Evolutionary conservation across 2,797 vertebrate genomes (phyloP), one percentile per base, ranked within the genome.

Genomic region (Neopelma chrysocephalum): DNA sequence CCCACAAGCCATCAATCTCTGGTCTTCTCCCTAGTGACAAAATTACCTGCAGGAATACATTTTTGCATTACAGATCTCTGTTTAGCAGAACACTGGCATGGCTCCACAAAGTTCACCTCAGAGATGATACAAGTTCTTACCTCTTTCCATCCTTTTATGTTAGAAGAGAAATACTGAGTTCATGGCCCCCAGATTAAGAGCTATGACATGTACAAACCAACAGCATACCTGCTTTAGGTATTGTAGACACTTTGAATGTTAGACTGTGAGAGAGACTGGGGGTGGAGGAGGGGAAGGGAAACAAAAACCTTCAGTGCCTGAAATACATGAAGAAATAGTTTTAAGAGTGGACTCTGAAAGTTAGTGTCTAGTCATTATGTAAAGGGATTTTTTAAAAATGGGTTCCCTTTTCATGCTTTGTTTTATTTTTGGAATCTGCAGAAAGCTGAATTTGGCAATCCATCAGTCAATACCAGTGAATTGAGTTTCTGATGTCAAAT

Each of bases 31-130:
- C 48, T 87, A 72, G 76, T 80, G 71, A 91, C 75, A 89, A 68
- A 76, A 94, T 65, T 47, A 93, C 82, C 86, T 58, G 80, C 70
- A 90, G 85, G 72, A 87, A 92, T 32, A 70, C 6, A 56, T 91
- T 95, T 94, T 91, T 96, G 78, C 70, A 73, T 58, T 25, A 61
- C 43, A 82, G 70, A 42, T n/a, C 32, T 53, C 75, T 73, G 38
- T 58, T 85, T n/a, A 85, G 72, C 40, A 91, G 42, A 93, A 51
- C 78, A 68, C 66, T 89, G 90, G 66, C 76, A 51, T 53, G 68
- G 90, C 40, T 95, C 71, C 89, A 93, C 70, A 87, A 56, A 79
- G 48, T 47, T 82, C 68, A 53, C 25, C 62, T 64, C 71, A 91
- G 66, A 93, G 38, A 47, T 3, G 0, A 58, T 27, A 40, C 48